phyloP scores from a whole-genome alignment of 2,888 invertebrate genomes.

The Cremastinae sp. region DNA sequence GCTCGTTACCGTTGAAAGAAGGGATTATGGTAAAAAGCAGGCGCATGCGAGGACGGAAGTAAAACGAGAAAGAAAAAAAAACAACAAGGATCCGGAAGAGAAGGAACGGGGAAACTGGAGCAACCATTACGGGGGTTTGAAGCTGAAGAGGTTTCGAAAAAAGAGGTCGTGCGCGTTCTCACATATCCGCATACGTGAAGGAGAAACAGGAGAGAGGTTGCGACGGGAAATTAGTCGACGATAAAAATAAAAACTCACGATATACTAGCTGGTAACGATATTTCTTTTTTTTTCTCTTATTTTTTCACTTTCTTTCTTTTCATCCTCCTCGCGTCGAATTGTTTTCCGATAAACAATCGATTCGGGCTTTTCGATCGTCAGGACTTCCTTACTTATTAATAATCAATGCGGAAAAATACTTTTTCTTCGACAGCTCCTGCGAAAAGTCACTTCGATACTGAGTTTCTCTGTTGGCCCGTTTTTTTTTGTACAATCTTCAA shows the following conservation, averaged over 20 bases:
- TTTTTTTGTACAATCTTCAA: constrained; percentile 29
- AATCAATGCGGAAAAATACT: constrained; percentile 5
- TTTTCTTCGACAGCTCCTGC: background rate
- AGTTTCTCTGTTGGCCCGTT: background rate
- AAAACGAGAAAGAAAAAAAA: constrained; percentile 32
- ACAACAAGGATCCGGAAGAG: constrained; percentile 39
- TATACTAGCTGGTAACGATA: constrained; percentile 56
- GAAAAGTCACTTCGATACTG: background rate
- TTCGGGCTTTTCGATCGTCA: no score
- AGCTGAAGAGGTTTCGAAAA: constrained; percentile 34
- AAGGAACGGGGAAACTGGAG: constrained; percentile 33
- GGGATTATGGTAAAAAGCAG: constrained; percentile 66
- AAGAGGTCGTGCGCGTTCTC: constrained; percentile 42
- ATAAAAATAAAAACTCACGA: constrained; percentile 58
- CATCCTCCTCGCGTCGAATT: constrained; percentile 15
- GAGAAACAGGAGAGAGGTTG: background rate
- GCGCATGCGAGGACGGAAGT: constrained; percentile 21
- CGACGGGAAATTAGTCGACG: constrained; percentile 38
- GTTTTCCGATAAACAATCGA: constrained; percentile 14
- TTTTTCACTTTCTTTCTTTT: constrained; percentile 28
- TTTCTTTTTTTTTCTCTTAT: constrained; percentile 43
- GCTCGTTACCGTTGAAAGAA: constrained; percentile 68
- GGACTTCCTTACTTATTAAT: no score
- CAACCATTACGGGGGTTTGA: constrained; percentile 37
- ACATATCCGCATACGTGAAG: background rate